Conservation (phyloP, 1,140 invertebrate genomes). For the Drosophila leontia region DNA sequence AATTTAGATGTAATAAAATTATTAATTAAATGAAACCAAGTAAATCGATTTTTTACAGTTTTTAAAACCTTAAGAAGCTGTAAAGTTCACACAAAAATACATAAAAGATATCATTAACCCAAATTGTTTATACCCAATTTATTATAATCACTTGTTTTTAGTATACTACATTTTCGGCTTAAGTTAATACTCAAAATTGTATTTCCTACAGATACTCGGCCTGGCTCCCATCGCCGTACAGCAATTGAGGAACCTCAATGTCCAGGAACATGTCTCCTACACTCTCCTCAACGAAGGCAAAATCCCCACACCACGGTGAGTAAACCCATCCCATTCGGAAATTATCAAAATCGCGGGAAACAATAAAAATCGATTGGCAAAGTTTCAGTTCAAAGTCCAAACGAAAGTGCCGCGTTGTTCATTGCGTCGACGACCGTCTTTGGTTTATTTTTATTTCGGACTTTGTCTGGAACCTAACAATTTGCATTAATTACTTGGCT, state of each 20-base stretch:
- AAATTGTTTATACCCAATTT: no score
- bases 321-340: conserved; percentile 9
- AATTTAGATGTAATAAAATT: not conserved
- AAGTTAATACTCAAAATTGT: no score
- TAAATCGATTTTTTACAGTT: no score
- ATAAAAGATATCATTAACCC: no score
- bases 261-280: conserved; percentile 98
- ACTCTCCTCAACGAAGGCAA: conserved; percentile 93
- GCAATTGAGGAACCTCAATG: conserved; percentile 92
- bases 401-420: conserved; percentile 37
- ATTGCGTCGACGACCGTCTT: conserved; percentile 25
- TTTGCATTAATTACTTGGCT: conserved; percentile 45
- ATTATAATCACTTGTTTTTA: no score
- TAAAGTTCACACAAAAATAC: no score
- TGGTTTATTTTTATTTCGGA: conserved; percentile 41
- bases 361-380: conserved; percentile 8
- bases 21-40: no score
- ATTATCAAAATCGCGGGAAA: conserved; percentile 17
- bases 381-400: conserved; percentile 60
- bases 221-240: conserved; percentile 87
- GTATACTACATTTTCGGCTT: no score
- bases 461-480: conserved; percentile 39
- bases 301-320: conserved; percentile 93
- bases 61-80: no score
- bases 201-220: conserved; percentile 79